Conservation (phyloP, 2,113 vertebrate genomes). For the Dunckerocampus dactyliophorus region DNA sequence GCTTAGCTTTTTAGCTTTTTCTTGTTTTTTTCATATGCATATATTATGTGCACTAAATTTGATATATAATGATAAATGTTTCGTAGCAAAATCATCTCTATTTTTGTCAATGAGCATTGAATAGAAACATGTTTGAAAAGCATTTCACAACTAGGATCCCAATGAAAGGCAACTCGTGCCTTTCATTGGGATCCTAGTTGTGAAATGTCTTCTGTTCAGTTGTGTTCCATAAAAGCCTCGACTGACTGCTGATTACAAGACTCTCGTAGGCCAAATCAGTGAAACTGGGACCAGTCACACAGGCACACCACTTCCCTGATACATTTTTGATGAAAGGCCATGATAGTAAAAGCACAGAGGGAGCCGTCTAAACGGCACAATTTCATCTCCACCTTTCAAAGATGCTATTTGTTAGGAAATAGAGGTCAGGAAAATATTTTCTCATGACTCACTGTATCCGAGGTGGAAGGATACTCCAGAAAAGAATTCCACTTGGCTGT, state of each 20-base stretch:
- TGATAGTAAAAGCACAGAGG: not conserved
- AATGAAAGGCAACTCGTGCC: not conserved
- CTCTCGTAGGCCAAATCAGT: not conserved
- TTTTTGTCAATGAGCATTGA: not conserved
- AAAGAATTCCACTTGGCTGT: constrained; percentile 15
- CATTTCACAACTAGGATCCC: too few relatives aligned
- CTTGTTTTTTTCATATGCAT: too few relatives aligned
- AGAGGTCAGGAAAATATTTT: constrained; percentile 7
- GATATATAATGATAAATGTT: too few relatives aligned
- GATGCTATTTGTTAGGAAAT: not conserved
- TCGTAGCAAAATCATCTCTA: not conserved
- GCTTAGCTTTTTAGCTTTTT: too few relatives aligned
- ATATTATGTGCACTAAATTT: too few relatives aligned
- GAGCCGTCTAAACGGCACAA: not conserved
- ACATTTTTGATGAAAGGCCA: not conserved
- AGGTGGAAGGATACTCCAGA: constrained; percentile 27
- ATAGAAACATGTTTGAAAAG: not conserved
- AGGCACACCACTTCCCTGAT: not conserved
- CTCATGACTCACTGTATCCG: constrained; percentile 35
- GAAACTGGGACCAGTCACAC: not conserved
- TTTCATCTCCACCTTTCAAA: not conserved
- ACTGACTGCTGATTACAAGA: not conserved
- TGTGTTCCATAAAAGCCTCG: not conserved
- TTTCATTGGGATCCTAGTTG: not conserved
- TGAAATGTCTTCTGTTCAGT: not conserved